Percentiles rank a stretch among this genome's conserved stretches.
These are phyloP conservation scores for Rallus limicola DNA, from an alignment of 2,113 vertebrate genomes.

Conservation along the genomic window DNA sequence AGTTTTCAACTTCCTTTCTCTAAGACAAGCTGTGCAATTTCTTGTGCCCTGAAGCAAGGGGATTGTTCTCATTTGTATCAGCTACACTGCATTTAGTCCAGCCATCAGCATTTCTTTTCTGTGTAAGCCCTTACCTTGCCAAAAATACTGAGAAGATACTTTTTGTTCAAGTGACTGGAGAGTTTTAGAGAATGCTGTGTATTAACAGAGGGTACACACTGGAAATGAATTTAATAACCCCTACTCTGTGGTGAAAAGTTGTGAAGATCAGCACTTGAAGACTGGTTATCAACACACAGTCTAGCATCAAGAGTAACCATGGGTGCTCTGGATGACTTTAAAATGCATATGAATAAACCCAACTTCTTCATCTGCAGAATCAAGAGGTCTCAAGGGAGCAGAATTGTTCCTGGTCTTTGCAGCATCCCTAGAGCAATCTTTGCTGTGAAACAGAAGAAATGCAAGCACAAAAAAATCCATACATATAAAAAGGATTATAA, in stretches of 20 bases:
- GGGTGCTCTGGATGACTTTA: not conserved
- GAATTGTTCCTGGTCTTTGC: not conserved
- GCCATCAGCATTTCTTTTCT: not conserved
- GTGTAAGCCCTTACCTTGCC: not conserved
- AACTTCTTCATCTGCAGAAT: not conserved
- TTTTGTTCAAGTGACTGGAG: not conserved
- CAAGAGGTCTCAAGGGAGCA: not conserved
- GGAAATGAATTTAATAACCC: not conserved
- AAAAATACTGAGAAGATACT: not conserved
- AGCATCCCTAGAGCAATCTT: not conserved
- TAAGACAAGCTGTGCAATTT: not conserved
- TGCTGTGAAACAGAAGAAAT: not conserved
- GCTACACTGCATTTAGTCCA: not conserved
- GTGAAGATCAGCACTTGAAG: not conserved
- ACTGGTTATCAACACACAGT: not conserved
- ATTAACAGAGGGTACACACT: not conserved
- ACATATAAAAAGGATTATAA: not conserved
- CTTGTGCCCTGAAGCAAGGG: not conserved
- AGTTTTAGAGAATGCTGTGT: not conserved
- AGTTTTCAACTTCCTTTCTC: not conserved
- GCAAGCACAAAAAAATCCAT: not conserved
- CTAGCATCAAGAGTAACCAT: not conserved
- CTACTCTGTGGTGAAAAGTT: not conserved
- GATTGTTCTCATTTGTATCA: not conserved
- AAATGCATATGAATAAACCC: not conserved